phyloP scores from a whole-genome alignment of 2,888 invertebrate genomes.

The Acronicta aceris region DNA sequence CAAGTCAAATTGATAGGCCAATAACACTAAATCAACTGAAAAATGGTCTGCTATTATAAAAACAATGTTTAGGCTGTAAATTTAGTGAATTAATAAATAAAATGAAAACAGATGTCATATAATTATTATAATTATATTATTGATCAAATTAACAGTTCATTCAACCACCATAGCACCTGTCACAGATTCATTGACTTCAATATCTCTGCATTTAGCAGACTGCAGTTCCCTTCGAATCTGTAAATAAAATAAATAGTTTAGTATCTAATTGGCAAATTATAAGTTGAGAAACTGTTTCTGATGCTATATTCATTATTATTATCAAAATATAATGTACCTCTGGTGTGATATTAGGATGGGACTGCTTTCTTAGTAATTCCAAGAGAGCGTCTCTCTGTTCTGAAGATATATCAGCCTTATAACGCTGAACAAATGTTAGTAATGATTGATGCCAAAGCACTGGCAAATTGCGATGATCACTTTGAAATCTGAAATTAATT shows the following conservation, averaged over 20 bases:
- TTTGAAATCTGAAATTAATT: constrained; percentile 91
- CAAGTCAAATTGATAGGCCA: constrained; percentile 90
- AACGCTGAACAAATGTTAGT: constrained; percentile 97
- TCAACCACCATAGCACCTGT: constrained; percentile 77
- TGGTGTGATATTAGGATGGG: constrained; percentile 92
- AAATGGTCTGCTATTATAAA: constrained; percentile 21
- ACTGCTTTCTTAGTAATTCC: constrained; percentile 93
- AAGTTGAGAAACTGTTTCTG: no score
- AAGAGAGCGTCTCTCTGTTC: constrained; percentile 97
- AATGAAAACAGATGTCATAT: constrained; percentile 21
- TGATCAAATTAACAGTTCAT: constrained; percentile 54
- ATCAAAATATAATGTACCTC: constrained; percentile 78
- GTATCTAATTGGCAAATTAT: no score
- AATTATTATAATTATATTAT: constrained; percentile 12
- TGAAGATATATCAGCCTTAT: constrained; percentile 97
- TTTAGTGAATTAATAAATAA: not conserved
- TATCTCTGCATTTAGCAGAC: constrained; percentile 94
- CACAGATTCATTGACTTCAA: constrained; percentile 86
- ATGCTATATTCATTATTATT: not conserved
- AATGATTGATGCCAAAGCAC: constrained; percentile 99
- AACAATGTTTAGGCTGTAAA: not conserved
- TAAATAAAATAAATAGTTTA: constrained; percentile 36
- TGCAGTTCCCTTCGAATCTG: constrained; percentile 96
- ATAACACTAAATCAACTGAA: constrained; percentile 47
- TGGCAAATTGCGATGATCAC: constrained; percentile 95